These are phyloP conservation scores for Triops cancriformis DNA, from an alignment of 1,140 invertebrate species.

Conservation along the genomic window DNA sequence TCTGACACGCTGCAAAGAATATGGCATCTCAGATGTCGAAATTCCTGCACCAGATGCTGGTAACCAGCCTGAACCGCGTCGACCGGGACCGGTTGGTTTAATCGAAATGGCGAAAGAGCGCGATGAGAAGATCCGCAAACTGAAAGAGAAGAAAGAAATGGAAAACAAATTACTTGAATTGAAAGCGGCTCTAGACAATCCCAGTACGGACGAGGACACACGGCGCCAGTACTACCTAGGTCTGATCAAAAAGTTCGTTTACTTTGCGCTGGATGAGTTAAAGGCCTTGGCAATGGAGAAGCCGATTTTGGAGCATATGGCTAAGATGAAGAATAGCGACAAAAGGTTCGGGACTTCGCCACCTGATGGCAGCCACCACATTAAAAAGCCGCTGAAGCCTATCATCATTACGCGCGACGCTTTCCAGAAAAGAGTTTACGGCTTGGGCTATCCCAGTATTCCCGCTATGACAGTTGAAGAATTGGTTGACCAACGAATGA, in stretches of 20 bases:
- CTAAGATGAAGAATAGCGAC: constrained; percentile 41
- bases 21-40: constrained; percentile 57
- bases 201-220: constrained; percentile 58
- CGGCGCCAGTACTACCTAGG: constrained; percentile 74
- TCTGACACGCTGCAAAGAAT: constrained; percentile 64
- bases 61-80: constrained; percentile 10
- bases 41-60: constrained; percentile 39
- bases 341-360: neutral
- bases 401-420: constrained; percentile 87
- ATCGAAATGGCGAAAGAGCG: constrained; percentile 40
- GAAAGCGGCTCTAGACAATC: constrained; percentile 42
- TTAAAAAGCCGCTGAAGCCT: constrained; percentile 57
- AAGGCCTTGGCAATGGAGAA: constrained; percentile 56
- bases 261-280: constrained; percentile 67
- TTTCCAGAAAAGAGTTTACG: constrained; percentile 86
- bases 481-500: constrained; percentile 82
- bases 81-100: constrained; percentile 27
- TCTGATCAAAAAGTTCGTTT: constrained; percentile 63
- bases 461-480: constrained; percentile 88
- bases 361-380: neutral
- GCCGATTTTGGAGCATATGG: constrained; percentile 61
- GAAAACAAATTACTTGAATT: constrained; percentile 57
- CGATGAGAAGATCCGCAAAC: constrained; percentile 68
- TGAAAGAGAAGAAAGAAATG: constrained; percentile 67
- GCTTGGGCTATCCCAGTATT: constrained; percentile 85